Percentiles rank a stretch among this genome's conserved stretches.
Conservation (phyloP, 1,140 invertebrate species). For the Metaphire vulgaris region DNA sequence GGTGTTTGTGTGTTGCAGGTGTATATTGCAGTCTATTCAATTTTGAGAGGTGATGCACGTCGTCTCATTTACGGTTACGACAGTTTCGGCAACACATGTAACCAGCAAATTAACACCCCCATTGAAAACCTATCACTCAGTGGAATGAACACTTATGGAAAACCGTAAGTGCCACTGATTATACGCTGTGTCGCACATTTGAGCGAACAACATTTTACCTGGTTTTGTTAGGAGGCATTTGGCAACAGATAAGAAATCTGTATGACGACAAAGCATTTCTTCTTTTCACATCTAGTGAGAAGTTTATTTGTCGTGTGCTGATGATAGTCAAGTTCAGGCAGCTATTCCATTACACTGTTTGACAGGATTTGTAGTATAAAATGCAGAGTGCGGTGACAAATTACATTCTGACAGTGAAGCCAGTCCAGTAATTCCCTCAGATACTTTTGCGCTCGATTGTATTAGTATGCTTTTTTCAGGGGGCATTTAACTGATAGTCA, state of each 20-base stretch:
- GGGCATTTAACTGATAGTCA: too few relatives aligned
- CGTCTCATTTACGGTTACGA: constrained; percentile 86
- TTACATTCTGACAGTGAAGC: too few relatives aligned
- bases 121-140: constrained; percentile 68
- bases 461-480: too few relatives aligned
- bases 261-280: neutral
- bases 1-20: constrained; percentile 37
- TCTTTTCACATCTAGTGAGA: neutral
- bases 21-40: constrained; percentile 72
- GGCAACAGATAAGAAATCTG: neutral
- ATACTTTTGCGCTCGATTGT: too few relatives aligned
- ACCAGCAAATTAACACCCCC: constrained; percentile 68
- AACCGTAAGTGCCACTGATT: constrained; percentile 57
- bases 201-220: neutral
- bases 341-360: too few relatives aligned
- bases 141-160: constrained; percentile 71
- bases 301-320: neutral
- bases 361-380: neutral
- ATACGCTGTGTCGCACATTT: constrained; percentile 15
- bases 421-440: too few relatives aligned
- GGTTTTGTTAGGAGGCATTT: neutral
- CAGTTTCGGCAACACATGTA: constrained; percentile 92
- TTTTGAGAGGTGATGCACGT: constrained; percentile 79
- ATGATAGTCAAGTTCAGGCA: neutral
- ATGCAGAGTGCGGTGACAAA: too few relatives aligned